Conservation (phyloP, 2,113 vertebrate species). For the Hippocampus barbouri region DNA sequence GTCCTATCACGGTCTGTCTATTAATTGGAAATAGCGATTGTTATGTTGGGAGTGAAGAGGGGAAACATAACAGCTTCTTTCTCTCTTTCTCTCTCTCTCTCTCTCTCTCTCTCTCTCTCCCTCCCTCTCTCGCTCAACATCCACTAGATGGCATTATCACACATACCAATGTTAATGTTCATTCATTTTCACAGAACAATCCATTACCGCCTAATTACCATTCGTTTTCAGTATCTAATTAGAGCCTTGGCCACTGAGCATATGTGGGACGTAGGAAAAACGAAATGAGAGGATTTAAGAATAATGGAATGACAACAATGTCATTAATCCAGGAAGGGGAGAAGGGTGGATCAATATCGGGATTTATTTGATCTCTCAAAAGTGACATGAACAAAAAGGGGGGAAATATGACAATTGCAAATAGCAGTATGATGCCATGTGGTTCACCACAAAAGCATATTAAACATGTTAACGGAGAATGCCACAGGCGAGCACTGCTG, state of each 20-base stretch:
- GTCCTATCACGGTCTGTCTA: not conserved
- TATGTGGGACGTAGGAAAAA: not conserved
- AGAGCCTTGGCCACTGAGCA: conserved; percentile 25
- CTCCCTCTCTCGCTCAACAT: conserved; percentile 1
- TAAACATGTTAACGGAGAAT: not conserved
- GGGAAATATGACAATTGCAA: not conserved
- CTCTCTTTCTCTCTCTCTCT: not conserved
- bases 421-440: not conserved
- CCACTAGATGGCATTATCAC: conserved; percentile 70
- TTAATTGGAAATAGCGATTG: conserved; percentile 22
- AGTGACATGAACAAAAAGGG: not conserved
- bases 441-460: not conserved
- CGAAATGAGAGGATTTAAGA: not conserved
- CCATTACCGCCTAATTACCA: conserved; percentile 48
- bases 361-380: not conserved
- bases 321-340: not conserved
- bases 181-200: conserved; percentile 35
- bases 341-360: not conserved
- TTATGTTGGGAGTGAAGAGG: not conserved
- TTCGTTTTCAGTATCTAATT: conserved; percentile 39
- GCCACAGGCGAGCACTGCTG: not conserved
- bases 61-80: not conserved
- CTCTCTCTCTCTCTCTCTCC: not conserved
- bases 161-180: conserved; percentile 40
- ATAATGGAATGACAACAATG: not conserved